These are phyloP conservation scores for Drosophila lacicola DNA, from an alignment of 2,888 invertebrate genomes.

Conservation along the genomic window DNA sequence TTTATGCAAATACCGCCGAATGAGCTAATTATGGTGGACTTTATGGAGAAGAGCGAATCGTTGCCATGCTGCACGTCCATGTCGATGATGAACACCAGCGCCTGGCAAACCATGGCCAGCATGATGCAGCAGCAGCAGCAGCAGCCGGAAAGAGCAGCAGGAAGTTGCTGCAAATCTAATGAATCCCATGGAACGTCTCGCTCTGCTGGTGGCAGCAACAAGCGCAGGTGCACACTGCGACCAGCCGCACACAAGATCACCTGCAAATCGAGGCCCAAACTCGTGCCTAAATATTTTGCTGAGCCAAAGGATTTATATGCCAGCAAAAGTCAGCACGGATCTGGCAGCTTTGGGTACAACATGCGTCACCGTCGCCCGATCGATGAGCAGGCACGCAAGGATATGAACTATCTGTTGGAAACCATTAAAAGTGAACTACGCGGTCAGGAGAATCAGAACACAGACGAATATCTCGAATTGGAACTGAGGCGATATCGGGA, in stretches of 20 bases:
- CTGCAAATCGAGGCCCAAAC: constrained; percentile 28
- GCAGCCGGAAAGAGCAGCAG: constrained; percentile 1
- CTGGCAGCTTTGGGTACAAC: neutral
- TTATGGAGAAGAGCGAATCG: constrained; percentile 19
- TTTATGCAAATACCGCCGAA: constrained; percentile 64
- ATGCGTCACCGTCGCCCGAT: neutral
- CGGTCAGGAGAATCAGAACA: constrained; percentile 57
- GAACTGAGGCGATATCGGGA: constrained; percentile 70
- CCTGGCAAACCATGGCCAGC: constrained; percentile 19
- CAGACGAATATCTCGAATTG: constrained; percentile 70
- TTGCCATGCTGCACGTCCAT: neutral
- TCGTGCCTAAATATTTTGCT: constrained; percentile 21
- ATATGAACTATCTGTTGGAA: constrained; percentile 41
- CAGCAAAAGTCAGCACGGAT: neutral
- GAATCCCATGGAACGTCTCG: constrained; percentile 4
- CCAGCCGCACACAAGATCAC: constrained; percentile 13
- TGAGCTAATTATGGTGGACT: constrained; percentile 58
- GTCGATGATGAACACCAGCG: neutral
- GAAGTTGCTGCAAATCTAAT: constrained; percentile 4
- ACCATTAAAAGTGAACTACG: constrained; percentile 73
- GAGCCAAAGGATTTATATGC: neutral
- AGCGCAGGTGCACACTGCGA: neutral
- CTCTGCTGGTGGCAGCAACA: constrained; percentile 20
- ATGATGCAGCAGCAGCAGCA: constrained; percentile 7
- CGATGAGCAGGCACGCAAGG: constrained; percentile 13